Evolutionary conservation across 2,797 vertebrate species (phyloP).

Genomic region (Tapirus indicus): DNA sequence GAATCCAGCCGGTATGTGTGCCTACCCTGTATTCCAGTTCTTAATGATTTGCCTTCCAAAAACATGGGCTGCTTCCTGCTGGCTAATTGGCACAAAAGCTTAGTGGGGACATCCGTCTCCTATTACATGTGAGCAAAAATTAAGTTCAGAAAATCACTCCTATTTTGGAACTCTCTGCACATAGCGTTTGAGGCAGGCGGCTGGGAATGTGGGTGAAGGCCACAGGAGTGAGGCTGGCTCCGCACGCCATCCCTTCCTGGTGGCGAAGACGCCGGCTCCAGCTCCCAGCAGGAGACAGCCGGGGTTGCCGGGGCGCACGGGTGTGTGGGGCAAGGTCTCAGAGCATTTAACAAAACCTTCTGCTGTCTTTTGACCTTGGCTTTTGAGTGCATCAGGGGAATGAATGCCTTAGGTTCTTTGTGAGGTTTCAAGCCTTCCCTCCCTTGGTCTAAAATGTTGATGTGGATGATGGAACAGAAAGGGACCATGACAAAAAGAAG

Average conservation of each 20-base stretch:
- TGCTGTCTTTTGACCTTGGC: neutral
- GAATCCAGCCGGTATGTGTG: slow-evolving; percentile 82
- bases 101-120: slow-evolving; percentile 50
- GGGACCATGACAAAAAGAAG: neutral
- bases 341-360: neutral
- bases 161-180: slow-evolving; percentile 42
- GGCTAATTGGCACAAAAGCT: slow-evolving; percentile 67
- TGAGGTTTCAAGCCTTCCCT: neutral
- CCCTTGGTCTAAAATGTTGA: neutral
- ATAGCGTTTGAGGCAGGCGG: neutral
- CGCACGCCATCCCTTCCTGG: neutral
- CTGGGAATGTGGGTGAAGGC: neutral
- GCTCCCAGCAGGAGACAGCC: neutral
- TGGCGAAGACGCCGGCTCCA: neutral
- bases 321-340: neutral
- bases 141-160: slow-evolving; percentile 21
- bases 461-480: neutral
- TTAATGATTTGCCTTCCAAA: slow-evolving; percentile 78
- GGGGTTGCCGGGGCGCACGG: neutral
- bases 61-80: slow-evolving; percentile 57
- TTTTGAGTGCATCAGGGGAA: neutral
- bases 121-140: slow-evolving; percentile 71
- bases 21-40: slow-evolving; percentile 71
- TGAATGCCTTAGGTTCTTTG: neutral
- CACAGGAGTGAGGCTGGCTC: neutral